Base-by-base conservation (phyloP, 2,888 invertebrate genomes). In the Netelia melanura region DNA sequence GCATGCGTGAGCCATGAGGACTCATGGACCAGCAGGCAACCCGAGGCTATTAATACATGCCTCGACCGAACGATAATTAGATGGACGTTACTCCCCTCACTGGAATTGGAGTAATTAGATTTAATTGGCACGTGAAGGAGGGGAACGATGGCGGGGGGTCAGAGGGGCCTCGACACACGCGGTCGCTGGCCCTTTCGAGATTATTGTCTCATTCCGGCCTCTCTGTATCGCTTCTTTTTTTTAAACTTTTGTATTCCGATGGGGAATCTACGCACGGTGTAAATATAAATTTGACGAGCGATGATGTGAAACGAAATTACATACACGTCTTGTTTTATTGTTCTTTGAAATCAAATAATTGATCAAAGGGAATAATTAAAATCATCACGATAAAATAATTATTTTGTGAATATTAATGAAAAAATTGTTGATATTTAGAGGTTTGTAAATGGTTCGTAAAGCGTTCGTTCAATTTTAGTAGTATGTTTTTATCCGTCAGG, bases 31-130 rank as follows among this genome's bases (percentile, higher is more conserved):
- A 79, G 65, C 44, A 72, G 44, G 54, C 25, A 75, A 78, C 83
- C 79, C 86, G 86, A 72, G 86, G 85, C 87, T 90, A 91, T 92
- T 92, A 92, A 91, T 91, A 91, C 89, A 87, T 90, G 90, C 91
- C 91, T 90, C 89, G 89, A 90, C 90, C 90, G 87, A 91, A 91
- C 91, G 87, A 89, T 91, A 91, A 92, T 92, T 92, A 92, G 90
- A 92, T 92, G 92, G 91, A 91, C 91, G 91, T 91, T 91, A 91
- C 89, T 80, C 74, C 85, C 90, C 91, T 91, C 89, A 87, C 89
- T 90, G 89, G 90, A 92, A 91, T 92, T 92, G 90, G 89, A 91
- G 90, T 92, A 92, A 92, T 92, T 92, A 91, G 89, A 90, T 91
- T 91, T 92, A 92, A 92, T 92, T 92, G 92, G 88, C 87, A 88